phyloP scores from a whole-genome alignment of 2,113 vertebrate species.

The Meles meles region DNA sequence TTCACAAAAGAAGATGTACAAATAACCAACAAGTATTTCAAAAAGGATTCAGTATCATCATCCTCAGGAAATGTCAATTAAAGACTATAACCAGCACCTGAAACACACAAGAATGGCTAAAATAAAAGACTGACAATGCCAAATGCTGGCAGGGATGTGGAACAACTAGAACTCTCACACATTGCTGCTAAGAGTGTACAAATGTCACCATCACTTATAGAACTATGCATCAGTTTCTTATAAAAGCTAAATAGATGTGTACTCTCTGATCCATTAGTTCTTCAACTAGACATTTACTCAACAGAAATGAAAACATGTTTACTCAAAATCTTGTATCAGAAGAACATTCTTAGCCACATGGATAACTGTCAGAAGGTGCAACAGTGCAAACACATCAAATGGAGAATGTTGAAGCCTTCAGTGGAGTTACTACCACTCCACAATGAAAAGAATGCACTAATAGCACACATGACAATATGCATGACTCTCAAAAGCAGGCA shows the following conservation, averaged over 20 bases:
- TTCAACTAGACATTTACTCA: neutral
- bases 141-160: neutral
- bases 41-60: neutral
- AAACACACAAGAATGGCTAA: neutral
- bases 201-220: neutral
- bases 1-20: neutral
- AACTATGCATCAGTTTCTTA: neutral
- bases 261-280: neutral
- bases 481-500: neutral
- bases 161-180: neutral
- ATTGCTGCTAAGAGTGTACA: neutral
- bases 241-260: neutral
- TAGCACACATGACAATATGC: neutral
- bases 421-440: neutral
- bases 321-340: neutral
- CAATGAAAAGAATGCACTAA: neutral
- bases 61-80: neutral
- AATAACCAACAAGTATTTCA: neutral
- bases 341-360: neutral
- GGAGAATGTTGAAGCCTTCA: neutral
- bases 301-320: neutral
- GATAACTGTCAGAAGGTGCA: neutral
- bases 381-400: neutral
- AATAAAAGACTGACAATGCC: neutral
- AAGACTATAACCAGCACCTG: neutral